phyloP scores from a whole-genome alignment of 2,113 vertebrate species.

The Spea multiplicata region DNA sequence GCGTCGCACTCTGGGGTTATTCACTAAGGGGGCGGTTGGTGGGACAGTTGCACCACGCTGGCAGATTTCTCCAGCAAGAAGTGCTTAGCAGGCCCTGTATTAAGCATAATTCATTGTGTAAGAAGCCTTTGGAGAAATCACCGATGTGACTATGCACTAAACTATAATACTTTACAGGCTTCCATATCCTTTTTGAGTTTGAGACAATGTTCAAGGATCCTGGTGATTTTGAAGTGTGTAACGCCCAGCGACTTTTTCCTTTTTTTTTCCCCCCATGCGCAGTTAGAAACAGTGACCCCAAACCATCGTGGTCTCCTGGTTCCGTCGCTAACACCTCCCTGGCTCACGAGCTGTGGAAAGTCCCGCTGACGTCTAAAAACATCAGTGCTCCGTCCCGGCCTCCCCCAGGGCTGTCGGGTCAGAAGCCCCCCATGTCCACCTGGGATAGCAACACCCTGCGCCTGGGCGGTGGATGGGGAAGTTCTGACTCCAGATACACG shows the following conservation, averaged over 20 bases:
- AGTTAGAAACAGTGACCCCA: slow-evolving; percentile 99
- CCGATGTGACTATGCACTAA: too few relatives aligned
- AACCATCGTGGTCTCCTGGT: slow-evolving; percentile 91
- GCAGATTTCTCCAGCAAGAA: too few relatives aligned
- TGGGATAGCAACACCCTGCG: slow-evolving; percentile 88
- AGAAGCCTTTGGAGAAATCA: too few relatives aligned
- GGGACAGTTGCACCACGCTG: too few relatives aligned
- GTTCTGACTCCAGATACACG: slow-evolving; percentile 90
- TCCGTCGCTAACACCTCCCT: slow-evolving; percentile 94
- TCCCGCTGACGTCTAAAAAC: slow-evolving; percentile 93
- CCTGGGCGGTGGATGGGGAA: slow-evolving; percentile 83
- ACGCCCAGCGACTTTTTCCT: not conserved
- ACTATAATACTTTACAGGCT: too few relatives aligned
- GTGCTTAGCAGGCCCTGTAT: too few relatives aligned
- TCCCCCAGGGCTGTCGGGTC: slow-evolving; percentile 92
- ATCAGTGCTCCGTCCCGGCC: slow-evolving; percentile 94
- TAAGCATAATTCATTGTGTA: too few relatives aligned
- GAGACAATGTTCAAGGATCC: too few relatives aligned
- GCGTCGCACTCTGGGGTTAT: not conserved
- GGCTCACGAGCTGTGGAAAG: slow-evolving; percentile 99
- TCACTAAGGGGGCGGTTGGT: too few relatives aligned
- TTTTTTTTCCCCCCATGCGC: slow-evolving; percentile 42
- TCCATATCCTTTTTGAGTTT: too few relatives aligned
- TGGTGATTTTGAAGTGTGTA: too few relatives aligned
- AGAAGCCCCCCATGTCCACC: slow-evolving; percentile 84